These are phyloP conservation scores for Protosalanx chinensis DNA, from an alignment of 2,797 vertebrate species.

Conservation along the genomic window DNA sequence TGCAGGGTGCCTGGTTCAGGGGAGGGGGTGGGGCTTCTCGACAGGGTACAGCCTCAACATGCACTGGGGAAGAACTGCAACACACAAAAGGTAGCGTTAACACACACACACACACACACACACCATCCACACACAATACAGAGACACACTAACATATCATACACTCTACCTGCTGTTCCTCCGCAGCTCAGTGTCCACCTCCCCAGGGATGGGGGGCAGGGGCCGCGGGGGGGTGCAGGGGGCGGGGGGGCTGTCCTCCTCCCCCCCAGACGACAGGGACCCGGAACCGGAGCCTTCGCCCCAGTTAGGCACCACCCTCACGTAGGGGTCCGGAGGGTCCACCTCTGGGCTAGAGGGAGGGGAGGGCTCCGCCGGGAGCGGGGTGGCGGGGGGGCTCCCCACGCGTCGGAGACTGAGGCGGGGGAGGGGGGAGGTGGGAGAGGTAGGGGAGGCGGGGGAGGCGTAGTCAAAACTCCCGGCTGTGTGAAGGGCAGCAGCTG, in stretches of 20 bases:
- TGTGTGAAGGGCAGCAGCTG: neutral
- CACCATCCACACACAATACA: neutral
- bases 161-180: too few relatives aligned
- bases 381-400: neutral
- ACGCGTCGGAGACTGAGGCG: too few relatives aligned
- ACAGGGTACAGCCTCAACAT: slow-evolving; percentile 14
- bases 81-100: neutral
- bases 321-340: neutral
- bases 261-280: slow-evolving; percentile 61
- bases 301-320: slow-evolving; percentile 46
- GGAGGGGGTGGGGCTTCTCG: slow-evolving; percentile 25
- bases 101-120: neutral
- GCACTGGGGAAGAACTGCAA: slow-evolving; percentile 25
- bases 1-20: neutral
- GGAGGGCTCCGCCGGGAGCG: slow-evolving; percentile 37
- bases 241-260: slow-evolving; percentile 18
- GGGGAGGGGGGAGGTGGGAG: too few relatives aligned
- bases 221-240: too few relatives aligned
- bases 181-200: neutral
- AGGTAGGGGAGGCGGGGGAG: too few relatives aligned
- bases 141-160: neutral
- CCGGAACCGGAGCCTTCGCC: slow-evolving; percentile 55
- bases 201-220: neutral
- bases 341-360: neutral
- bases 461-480: too few relatives aligned